phyloP scores from a whole-genome alignment of 2,888 invertebrate genomes.

The Hirtodrosophila confusa region DNA sequence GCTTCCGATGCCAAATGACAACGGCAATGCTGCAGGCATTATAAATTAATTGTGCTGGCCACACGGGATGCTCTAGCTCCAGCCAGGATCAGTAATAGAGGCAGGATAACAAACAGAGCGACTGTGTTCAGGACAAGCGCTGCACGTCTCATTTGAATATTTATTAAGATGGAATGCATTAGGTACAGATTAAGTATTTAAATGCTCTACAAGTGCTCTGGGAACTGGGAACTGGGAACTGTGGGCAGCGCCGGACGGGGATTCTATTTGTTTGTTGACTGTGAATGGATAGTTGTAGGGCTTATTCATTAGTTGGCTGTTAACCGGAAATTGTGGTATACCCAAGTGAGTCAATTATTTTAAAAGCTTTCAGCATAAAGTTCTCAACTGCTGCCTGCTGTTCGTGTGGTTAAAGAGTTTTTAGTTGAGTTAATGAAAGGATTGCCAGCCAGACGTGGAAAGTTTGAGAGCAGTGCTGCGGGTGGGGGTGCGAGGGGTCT shows the following conservation, averaged over 20 bases:
- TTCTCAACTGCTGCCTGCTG: slow-evolving; percentile 49
- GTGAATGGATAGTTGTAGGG: slow-evolving; percentile 30
- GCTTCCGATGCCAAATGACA: slow-evolving; percentile 56
- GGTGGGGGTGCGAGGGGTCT: background rate
- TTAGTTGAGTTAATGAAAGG: slow-evolving; percentile 65
- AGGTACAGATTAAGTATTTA: slow-evolving; percentile 66
- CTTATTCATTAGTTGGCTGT: slow-evolving; percentile 74
- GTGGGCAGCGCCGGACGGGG: background rate
- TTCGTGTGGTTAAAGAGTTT: slow-evolving; percentile 59
- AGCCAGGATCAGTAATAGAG: slow-evolving; percentile 1
- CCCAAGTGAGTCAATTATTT: slow-evolving; percentile 81
- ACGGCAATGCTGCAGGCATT: slow-evolving; percentile 46
- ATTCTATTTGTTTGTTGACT: slow-evolving; percentile 14
- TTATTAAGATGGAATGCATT: slow-evolving; percentile 67
- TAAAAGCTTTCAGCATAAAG: slow-evolving; percentile 78
- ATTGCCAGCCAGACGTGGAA: slow-evolving; percentile 1
- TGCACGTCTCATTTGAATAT: slow-evolving; percentile 56
- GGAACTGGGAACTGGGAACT: slow-evolving; percentile 12
- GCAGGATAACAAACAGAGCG: background rate
- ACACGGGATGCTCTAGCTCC: slow-evolving; percentile 15
- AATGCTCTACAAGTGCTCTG: slow-evolving; percentile 58
- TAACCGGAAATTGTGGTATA: slow-evolving; percentile 77
- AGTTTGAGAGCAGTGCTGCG: no score
- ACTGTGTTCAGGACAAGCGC: no score
- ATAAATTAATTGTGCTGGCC: slow-evolving; percentile 46